Percentiles rank a stretch among this genome's conserved stretches.
phyloP scores from a whole-genome alignment of 2,113 vertebrate genomes.

The Alethe diademata region DNA sequence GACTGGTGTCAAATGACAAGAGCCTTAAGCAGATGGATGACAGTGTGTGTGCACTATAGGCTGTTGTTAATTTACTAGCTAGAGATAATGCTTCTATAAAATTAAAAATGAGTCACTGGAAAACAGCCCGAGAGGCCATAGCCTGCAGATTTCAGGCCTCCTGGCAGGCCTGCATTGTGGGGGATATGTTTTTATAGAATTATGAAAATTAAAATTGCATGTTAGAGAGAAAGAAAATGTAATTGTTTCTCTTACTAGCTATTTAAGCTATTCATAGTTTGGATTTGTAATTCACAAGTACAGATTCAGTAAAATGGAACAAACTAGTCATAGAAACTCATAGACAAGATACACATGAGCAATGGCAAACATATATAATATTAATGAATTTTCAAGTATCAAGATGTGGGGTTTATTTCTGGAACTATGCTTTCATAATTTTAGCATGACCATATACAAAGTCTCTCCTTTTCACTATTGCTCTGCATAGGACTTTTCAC shows the following conservation, averaged over 20 bases:
- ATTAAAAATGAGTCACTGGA: conserved; percentile 71
- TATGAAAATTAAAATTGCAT: conserved; percentile 58
- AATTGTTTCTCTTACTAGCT: conserved; percentile 39
- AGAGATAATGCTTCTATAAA: conserved; percentile 71
- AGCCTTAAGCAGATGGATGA: conserved; percentile 75
- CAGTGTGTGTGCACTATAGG: conserved; percentile 61
- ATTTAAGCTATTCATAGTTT: neutral
- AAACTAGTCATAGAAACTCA: neutral
- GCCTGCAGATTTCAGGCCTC: conserved; percentile 51
- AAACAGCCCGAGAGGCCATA: conserved; percentile 56
- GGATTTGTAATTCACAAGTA: neutral
- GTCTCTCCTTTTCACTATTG: neutral
- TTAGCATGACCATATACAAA: neutral
- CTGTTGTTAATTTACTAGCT: conserved; percentile 75
- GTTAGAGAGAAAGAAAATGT: conserved; percentile 9
- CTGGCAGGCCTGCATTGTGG: conserved; percentile 6
- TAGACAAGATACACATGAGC: neutral
- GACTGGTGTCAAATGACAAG: conserved; percentile 73
- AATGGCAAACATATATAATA: neutral
- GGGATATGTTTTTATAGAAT: conserved; percentile 18
- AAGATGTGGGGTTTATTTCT: neutral
- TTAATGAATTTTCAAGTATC: neutral
- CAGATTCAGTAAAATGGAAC: neutral
- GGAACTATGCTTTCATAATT: neutral
- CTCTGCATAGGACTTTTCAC: neutral